phyloP scores from a whole-genome alignment of 2,113 vertebrate species.

The Stercorarius parasiticus region DNA sequence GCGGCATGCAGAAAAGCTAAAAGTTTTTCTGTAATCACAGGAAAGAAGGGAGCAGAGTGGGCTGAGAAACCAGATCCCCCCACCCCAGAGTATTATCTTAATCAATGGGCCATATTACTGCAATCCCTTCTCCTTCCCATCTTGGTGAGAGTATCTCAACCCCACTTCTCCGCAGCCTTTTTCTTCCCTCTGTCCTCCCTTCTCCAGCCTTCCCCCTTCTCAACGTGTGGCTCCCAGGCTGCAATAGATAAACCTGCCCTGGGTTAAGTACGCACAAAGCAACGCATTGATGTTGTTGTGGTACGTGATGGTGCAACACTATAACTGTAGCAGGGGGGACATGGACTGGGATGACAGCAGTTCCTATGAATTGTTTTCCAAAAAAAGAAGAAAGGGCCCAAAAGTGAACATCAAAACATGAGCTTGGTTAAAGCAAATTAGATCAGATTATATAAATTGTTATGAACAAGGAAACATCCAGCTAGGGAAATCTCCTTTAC shows the following conservation, averaged over 20 bases:
- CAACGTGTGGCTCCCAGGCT: accelerated
- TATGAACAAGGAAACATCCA: neutral
- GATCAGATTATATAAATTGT: neutral
- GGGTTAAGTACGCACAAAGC: neutral
- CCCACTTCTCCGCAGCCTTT: neutral
- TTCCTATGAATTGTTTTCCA: neutral
- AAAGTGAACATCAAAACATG: neutral
- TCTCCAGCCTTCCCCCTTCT: neutral
- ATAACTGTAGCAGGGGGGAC: neutral
- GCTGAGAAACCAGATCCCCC: neutral
- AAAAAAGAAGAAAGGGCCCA: neutral
- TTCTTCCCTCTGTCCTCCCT: neutral
- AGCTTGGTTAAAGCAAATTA: neutral
- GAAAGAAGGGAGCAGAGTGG: neutral
- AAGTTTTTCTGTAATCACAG: neutral
- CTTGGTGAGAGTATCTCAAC: neutral
- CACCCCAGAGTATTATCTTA: neutral
- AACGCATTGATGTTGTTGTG: neutral
- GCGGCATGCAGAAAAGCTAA: neutral
- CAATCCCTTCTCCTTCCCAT: neutral
- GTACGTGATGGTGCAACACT: accelerated
- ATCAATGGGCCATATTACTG: neutral
- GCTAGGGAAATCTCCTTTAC: neutral
- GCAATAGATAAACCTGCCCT: neutral
- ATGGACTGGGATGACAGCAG: neutral